A percentile compares a stretch with the other conserved stretches of the same genome.
phyloP scores from a whole-genome alignment of 2,113 vertebrate species.

The Notiomystis cincta region DNA sequence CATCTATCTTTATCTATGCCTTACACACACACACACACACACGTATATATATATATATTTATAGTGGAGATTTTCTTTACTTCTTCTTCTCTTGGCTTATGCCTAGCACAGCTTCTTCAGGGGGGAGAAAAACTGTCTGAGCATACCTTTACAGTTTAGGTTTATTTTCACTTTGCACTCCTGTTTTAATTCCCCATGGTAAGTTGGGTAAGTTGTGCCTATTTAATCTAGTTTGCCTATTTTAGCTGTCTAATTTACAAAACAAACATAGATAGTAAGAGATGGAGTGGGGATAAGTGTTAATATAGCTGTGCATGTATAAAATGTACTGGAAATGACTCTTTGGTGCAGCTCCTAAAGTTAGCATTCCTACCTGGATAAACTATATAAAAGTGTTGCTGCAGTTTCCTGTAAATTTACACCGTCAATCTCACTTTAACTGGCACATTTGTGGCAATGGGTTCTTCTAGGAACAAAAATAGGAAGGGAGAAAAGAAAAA shows the following conservation, averaged over 20 bases:
- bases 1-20: background rate
- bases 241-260: background rate
- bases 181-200: background rate
- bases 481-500: background rate
- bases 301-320: background rate
- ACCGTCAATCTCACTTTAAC: background rate
- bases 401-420: background rate
- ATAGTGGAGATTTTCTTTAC: background rate
- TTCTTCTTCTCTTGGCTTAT: background rate
- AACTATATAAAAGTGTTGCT: background rate
- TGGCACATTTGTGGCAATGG: background rate
- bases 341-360: background rate
- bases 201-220: background rate
- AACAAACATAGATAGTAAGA: background rate
- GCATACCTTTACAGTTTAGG: background rate
- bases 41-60: background rate
- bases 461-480: background rate
- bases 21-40: no score
- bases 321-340: background rate
- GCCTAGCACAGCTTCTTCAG: background rate
- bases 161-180: background rate
- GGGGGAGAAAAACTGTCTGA: background rate
- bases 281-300: background rate
- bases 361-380: background rate
- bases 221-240: background rate